These are phyloP conservation scores for Stegana nigrithorax DNA, from an alignment of 2,888 invertebrate genomes.

Conservation along the genomic window DNA sequence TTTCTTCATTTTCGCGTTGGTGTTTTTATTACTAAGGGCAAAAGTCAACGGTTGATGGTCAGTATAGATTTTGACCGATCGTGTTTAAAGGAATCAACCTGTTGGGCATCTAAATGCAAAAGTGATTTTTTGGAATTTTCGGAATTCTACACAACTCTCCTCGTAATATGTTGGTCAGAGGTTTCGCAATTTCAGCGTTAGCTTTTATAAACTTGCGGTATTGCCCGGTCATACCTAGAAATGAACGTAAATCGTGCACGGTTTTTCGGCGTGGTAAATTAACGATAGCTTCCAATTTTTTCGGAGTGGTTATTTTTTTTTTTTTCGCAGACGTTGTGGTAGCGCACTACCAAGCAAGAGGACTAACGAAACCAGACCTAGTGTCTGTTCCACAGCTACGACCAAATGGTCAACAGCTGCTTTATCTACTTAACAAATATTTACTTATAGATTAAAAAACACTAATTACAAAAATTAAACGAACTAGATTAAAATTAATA, in stretches of 20 bases:
- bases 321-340: no score
- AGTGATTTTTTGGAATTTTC: not conserved
- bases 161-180: not conserved
- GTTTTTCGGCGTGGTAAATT: not conserved
- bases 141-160: not conserved
- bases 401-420: no score
- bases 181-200: not conserved
- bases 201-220: not conserved
- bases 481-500: no score
- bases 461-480: no score
- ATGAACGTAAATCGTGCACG: not conserved
- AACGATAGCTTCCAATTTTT: slow-evolving; percentile 13
- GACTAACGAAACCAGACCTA: no score
- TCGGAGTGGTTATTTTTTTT: not conserved
- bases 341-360: no score
- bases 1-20: slow-evolving; percentile 1
- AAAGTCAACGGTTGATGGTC: slow-evolving; percentile 1
- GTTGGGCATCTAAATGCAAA: not conserved
- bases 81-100: not conserved
- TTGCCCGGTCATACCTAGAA: not conserved
- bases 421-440: no score
- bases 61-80: not conserved
- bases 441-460: no score
- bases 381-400: no score
- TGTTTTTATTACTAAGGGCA: slow-evolving; percentile 3